Conservation (phyloP, 2,797 vertebrate genomes). For the Lepilemur septentrionalis region DNA sequence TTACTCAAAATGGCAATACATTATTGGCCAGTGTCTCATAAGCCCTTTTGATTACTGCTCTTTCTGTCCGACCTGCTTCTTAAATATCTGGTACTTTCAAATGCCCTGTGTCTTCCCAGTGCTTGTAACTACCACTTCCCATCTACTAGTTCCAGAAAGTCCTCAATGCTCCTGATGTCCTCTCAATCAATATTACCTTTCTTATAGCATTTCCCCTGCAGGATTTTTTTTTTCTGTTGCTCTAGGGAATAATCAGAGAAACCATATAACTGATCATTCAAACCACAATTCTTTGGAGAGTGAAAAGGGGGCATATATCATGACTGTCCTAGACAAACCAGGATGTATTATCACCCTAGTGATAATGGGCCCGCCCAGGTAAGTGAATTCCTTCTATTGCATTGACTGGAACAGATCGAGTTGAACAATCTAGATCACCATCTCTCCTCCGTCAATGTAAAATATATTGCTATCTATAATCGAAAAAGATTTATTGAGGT, state of each 20-base stretch:
- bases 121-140: background rate
- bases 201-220: background rate
- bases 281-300: background rate
- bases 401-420: background rate
- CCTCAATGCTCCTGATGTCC: background rate
- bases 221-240: background rate
- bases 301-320: background rate
- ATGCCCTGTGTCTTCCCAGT: background rate
- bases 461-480: background rate
- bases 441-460: background rate
- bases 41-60: background rate
- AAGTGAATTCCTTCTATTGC: background rate
- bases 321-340: background rate
- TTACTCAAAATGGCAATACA: background rate
- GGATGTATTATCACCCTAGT: background rate
- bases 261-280: background rate
- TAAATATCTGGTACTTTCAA: background rate
- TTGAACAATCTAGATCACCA: background rate
- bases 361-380: background rate
- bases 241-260: background rate
- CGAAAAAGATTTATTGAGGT: background rate
- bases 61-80: background rate
- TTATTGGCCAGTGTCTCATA: background rate
- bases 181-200: background rate
- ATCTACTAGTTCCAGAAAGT: background rate